phyloP scores from a whole-genome alignment of 2,888 invertebrate genomes.

The Caenorhabditis wallacei region DNA sequence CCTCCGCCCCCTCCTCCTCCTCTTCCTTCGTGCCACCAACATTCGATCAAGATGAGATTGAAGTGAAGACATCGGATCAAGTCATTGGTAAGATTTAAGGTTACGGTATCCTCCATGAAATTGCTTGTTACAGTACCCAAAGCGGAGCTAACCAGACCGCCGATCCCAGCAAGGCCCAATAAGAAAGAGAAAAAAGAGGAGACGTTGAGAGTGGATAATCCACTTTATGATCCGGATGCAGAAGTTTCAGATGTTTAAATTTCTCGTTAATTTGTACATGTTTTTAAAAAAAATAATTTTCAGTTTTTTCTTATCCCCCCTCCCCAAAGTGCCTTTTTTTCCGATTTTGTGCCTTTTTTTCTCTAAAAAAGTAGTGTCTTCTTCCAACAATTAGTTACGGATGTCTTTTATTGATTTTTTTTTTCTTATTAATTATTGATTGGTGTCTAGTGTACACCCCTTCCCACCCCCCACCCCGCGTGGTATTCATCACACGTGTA shows the following conservation, averaged over 20 bases:
- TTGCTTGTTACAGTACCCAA: slow-evolving; percentile 50
- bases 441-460: slow-evolving; percentile 9
- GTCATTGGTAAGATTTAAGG: slow-evolving; percentile 42
- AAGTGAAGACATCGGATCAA: slow-evolving; percentile 49
- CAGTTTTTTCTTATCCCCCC: slow-evolving; percentile 21
- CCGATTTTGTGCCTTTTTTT: slow-evolving; percentile 15
- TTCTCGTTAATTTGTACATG: slow-evolving; percentile 38
- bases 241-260: slow-evolving; percentile 68
- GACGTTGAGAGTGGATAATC: slow-evolving; percentile 67
- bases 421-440: too few species aligned
- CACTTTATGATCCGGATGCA: slow-evolving; percentile 63
- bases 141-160: slow-evolving; percentile 58
- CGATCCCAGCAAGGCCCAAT: slow-evolving; percentile 69
- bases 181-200: slow-evolving; percentile 59
- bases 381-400: not conserved
- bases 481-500: slow-evolving; percentile 68
- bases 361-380: not conserved
- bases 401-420: not conserved
- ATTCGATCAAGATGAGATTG: slow-evolving; percentile 49
- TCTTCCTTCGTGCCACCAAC: slow-evolving; percentile 51
- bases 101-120: too few species aligned
- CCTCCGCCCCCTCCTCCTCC: slow-evolving; percentile 37
- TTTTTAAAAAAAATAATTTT: slow-evolving; percentile 13
- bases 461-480: slow-evolving; percentile 54
- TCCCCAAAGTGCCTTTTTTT: slow-evolving; percentile 34